Evolutionary conservation across 1,140 invertebrate genomes (phyloP).

Genomic region (Brachionus calyciflorus): DNA sequence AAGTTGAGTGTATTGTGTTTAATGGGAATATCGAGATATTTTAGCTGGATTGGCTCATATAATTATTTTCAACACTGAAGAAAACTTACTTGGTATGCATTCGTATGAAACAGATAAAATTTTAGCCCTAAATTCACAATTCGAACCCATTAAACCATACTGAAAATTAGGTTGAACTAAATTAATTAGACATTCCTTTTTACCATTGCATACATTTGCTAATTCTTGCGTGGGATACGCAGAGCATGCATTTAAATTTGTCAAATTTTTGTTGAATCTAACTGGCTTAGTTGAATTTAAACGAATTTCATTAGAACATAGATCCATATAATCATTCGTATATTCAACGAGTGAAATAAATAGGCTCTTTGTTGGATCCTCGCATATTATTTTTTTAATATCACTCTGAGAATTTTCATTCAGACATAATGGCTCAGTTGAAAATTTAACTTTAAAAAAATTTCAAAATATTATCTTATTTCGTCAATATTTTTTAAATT

Average conservation of each 20-base stretch:
- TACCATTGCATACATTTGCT: conserved; percentile 26
- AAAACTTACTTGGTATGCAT: conserved; percentile 7
- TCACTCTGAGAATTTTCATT: background rate
- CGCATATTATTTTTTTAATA: background rate
- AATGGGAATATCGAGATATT: no score
- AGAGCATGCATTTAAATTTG: background rate
- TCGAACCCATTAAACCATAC: conserved; percentile 21
- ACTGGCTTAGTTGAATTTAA: background rate
- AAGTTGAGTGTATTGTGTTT: no score
- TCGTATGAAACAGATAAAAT: background rate
- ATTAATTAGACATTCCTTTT: conserved; percentile 2
- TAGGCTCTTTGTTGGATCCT: background rate
- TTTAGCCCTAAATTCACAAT: conserved; percentile 23
- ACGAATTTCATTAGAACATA: background rate
- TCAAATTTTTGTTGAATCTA: no score
- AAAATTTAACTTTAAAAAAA: background rate
- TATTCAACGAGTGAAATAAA: background rate
- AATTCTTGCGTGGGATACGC: conserved; percentile 32
- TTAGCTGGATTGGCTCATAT: no score
- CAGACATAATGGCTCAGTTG: background rate
- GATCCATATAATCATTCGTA: conserved; percentile 8
- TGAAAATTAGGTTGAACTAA: background rate
- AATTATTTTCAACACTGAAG: no score
- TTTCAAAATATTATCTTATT: background rate
- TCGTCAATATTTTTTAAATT: background rate